phyloP scores from a whole-genome alignment of 2,888 invertebrate species.

The Sarcophaga carnaria region DNA sequence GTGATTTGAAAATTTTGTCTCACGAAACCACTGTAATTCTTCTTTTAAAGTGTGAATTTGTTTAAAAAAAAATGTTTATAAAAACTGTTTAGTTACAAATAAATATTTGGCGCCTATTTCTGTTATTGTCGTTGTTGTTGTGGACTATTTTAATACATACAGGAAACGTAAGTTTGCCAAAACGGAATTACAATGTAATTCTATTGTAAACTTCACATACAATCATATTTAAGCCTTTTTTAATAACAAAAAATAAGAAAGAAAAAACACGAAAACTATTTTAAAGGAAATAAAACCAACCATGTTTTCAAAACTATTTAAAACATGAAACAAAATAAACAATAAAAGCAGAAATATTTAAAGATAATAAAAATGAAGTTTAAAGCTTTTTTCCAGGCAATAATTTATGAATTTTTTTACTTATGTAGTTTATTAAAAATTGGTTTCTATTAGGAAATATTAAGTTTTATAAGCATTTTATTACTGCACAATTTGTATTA shows the following conservation, averaged over 20 bases:
- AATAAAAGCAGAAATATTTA: too few relatives aligned
- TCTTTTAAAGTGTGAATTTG: constrained; percentile 51
- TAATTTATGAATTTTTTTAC: too few relatives aligned
- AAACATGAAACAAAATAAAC: too few relatives aligned
- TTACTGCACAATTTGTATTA: too few relatives aligned
- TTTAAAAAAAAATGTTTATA: constrained; percentile 42
- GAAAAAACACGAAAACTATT: neutral
- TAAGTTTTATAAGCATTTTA: too few relatives aligned
- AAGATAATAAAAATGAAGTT: too few relatives aligned
- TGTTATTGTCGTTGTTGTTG: constrained; percentile 19
- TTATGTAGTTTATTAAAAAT: too few relatives aligned
- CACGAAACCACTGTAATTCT: constrained; percentile 16
- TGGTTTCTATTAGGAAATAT: too few relatives aligned
- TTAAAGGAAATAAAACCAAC: too few relatives aligned
- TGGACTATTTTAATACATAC: constrained; percentile 7
- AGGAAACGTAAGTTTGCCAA: constrained; percentile 71
- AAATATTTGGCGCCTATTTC: constrained; percentile 62
- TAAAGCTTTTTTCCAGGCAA: too few relatives aligned
- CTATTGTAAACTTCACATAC: constrained; percentile 51
- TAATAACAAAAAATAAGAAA: neutral
- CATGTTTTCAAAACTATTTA: too few relatives aligned
- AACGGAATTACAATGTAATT: constrained; percentile 62
- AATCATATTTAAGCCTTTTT: constrained; percentile 26
- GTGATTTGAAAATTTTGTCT: too few relatives aligned
- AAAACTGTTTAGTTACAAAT: constrained; percentile 5